Conservation (phyloP, 1,140 invertebrate genomes). For the Caenorhabditis brenneri region DNA sequence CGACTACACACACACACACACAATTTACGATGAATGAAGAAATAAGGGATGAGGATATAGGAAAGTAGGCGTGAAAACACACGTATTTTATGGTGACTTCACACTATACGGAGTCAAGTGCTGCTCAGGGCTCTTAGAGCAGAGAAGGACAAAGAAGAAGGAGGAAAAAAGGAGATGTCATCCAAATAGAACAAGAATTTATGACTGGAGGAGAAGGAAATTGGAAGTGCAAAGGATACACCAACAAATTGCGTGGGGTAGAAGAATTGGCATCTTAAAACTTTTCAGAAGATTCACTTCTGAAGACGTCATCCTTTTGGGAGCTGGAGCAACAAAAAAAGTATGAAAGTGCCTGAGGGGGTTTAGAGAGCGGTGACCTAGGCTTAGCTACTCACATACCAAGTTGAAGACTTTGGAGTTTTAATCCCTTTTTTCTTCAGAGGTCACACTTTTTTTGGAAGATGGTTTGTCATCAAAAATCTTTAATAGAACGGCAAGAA, state of each 20-base stretch:
- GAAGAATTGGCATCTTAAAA: too few species aligned
- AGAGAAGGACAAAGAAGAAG: not conserved
- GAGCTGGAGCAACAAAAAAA: not conserved
- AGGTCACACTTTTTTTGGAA: not conserved
- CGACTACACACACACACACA: too few species aligned
- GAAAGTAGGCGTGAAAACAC: conserved; percentile 1
- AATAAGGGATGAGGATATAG: not conserved
- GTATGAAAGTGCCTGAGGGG: not conserved
- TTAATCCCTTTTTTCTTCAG: conserved; percentile 1
- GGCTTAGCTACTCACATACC: conserved; percentile 6
- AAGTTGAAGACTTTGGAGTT: not conserved
- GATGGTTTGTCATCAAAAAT: not conserved
- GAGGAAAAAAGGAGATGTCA: conserved; percentile 18
- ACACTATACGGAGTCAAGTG: conserved; percentile 17
- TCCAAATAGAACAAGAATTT: not conserved
- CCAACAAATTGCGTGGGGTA: conserved; percentile 17
- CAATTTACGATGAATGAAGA: conserved; percentile 20
- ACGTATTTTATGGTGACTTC: conserved; percentile 42
- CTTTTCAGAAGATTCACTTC: not conserved
- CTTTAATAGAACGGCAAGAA: too few species aligned
- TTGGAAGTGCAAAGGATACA: too few species aligned
- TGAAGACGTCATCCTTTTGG: not conserved
- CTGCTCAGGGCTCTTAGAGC: too few species aligned
- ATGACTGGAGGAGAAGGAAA: not conserved
- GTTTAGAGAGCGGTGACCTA: not conserved